Conservation (phyloP, 2,888 invertebrate species). For the Agriopis aurantiaria region DNA sequence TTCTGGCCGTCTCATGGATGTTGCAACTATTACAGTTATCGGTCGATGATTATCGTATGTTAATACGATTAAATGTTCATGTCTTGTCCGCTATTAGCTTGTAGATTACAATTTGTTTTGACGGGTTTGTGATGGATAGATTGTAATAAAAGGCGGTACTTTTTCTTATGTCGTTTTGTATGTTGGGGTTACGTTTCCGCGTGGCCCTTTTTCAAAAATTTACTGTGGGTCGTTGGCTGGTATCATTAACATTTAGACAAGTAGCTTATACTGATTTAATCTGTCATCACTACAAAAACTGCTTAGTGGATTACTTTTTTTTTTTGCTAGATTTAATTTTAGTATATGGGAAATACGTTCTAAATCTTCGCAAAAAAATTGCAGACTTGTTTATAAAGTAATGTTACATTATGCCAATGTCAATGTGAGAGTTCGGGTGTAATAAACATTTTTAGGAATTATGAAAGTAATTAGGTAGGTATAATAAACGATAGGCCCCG, state of each 20-base stretch:
- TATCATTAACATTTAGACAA: not conserved
- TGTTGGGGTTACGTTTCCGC: not conserved
- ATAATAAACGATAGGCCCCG: no score
- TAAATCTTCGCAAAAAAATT: no score
- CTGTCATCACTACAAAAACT: no score
- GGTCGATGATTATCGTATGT: conserved; percentile 68
- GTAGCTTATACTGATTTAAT: not conserved
- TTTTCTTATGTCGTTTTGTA: conserved; percentile 15
- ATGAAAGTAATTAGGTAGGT: no score
- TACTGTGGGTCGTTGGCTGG: no score
- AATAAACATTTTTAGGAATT: no score
- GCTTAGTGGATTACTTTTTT: no score
- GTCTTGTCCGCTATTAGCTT: conserved; percentile 50
- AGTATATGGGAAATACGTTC: no score
- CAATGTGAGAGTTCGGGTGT: no score
- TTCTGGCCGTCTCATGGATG: conserved; percentile 61
- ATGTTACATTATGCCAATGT: no score
- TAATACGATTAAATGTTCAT: conserved; percentile 69
- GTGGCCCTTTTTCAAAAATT: not conserved
- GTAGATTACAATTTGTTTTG: conserved; percentile 47
- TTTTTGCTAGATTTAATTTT: no score
- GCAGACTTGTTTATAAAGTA: no score
- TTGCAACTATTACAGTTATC: conserved; percentile 79
- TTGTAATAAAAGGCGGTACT: conserved; percentile 17
- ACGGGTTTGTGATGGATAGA: conserved; percentile 37